Base-by-base conservation (phyloP, 2,888 invertebrate species). In the Trichogramma evanescens region DNA sequence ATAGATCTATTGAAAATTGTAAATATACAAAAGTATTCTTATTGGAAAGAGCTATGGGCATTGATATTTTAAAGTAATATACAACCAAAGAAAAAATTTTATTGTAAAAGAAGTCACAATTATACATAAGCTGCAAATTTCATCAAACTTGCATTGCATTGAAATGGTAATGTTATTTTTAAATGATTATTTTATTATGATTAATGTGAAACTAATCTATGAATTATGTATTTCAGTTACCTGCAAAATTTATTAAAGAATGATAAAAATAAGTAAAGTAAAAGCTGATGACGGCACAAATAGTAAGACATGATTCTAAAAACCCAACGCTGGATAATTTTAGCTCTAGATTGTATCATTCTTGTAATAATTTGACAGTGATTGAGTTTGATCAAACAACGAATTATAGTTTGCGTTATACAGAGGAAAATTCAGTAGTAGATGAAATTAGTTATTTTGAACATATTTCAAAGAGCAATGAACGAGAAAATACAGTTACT, bases 321-420 rank as follows among this genome's bases (percentile, higher is more conserved):
- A 61, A 64, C 42, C 53, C 64, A 59, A 61, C 61, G 62, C 52
- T 59, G 51, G 40, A 54, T 46, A 61, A 51, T 44, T 49, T 62
- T 39, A 54, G 44, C 43, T 50, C 66, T 6, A 74, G 76, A 61
- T 69, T 72, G 0, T 70, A 70, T 26, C 26, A 26, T 57, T 61
- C 72, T 6, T 78, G 75, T 57, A 84, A 85, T 2, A 86, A 89
- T 75, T 91, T 91, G 74, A 90, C 92, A 50, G 93, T 94, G 78
- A 92, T 92, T 0, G 94, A 95, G 78, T 79, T 94, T 56, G 93
- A 93, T 75, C 94, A 94, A 74, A 92, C 93, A 0, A 95, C 95
- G 0, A 91, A 95, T 79, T 95, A 93, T 73, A 93, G 95, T 66
- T 78, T 94, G 59, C 84, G 91, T 38, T 95, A 94, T 74, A 89